Evolutionary conservation across 2,888 invertebrate species (phyloP), one percentile per base, ranked within the genome.

Genomic region (Trisateles emortualis): DNA sequence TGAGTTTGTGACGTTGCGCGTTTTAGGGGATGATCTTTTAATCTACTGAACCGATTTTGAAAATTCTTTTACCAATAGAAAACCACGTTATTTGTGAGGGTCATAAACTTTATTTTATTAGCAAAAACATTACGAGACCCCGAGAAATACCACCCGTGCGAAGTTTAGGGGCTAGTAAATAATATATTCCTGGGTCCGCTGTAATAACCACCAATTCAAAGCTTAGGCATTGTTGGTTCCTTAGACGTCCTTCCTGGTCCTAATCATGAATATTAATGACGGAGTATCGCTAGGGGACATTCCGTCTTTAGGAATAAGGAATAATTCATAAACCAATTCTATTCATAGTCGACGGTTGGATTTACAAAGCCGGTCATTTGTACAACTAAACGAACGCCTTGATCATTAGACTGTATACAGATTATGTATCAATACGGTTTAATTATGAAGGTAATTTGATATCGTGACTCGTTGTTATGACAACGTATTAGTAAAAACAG

Each of bases 201-300:
- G 11, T 46, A 51, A 49, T 58, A 58, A 52, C 51, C 45, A 44
- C 6, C 43, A 47, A 52, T 42, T 49, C 32, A 50, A 60, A 50
- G 43, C 16, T 48, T 55, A 57, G 33, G 46, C 35, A 54, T 50
- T 51, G 59, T 63, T 58, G 59, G 62, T 66, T 55, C 32, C 67
- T 67, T 58, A 64, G 46, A 58, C 68, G 55, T 66, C 59, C 58
- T 68, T 64, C 50, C 59, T 68, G 57, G 67, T 63, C 65, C 68
- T 59, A 70, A 61, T 74, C 78, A 76, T 83, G 83, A 81, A 83
- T 83, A 83, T 83, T 83, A 78, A 81, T 81, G 60, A 55, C 50
- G 51, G 62, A 72, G 72, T 78, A 79, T 79, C 69, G 69, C 58
- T 66, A 50, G 50, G 59, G 68, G 73, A 72, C 70, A 74, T 78